A percentile compares a stretch with the other conserved stretches of the same genome.
Conservation (phyloP, 2,797 vertebrate species). For the Pipistrellus pygmaeus region DNA sequence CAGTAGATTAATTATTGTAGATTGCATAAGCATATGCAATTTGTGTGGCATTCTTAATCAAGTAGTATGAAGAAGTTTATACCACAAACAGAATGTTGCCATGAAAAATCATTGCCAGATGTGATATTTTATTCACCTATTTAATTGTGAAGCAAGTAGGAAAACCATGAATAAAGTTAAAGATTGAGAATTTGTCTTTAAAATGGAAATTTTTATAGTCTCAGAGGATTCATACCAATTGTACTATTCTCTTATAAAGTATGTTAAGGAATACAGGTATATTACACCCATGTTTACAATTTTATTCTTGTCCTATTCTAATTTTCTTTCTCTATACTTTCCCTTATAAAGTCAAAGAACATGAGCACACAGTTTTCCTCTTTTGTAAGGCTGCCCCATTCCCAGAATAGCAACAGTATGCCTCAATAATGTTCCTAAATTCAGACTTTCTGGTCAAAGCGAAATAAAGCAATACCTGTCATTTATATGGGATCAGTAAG, state of each 20-base stretch:
- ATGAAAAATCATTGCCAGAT: slow-evolving; percentile 54
- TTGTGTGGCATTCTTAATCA: slow-evolving; percentile 56
- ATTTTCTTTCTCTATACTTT: not conserved
- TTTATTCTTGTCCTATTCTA: not conserved
- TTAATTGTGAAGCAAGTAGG: slow-evolving; percentile 29
- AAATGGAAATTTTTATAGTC: not conserved
- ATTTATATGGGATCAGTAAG: not conserved
- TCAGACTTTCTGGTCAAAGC: slow-evolving; percentile 10
- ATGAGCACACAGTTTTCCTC: not conserved
- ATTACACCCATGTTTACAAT: not conserved
- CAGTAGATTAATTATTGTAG: slow-evolving; percentile 36
- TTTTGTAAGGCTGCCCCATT: not conserved
- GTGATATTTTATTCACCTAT: slow-evolving; percentile 52
- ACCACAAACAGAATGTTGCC: slow-evolving; percentile 31
- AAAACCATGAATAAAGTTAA: slow-evolving; percentile 22
- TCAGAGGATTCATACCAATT: not conserved
- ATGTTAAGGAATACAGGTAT: not conserved
- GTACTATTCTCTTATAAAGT: not conserved
- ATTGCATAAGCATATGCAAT: slow-evolving; percentile 55
- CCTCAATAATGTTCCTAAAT: not conserved
- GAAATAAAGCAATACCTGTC: not conserved
- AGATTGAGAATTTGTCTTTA: slow-evolving; percentile 50
- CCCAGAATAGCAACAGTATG: not conserved
- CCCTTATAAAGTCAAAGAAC: slow-evolving; percentile 11
- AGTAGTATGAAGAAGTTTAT: slow-evolving; percentile 50